phyloP scores from a whole-genome alignment of 2,113 vertebrate genomes.

The Pterophyllum scalare region DNA sequence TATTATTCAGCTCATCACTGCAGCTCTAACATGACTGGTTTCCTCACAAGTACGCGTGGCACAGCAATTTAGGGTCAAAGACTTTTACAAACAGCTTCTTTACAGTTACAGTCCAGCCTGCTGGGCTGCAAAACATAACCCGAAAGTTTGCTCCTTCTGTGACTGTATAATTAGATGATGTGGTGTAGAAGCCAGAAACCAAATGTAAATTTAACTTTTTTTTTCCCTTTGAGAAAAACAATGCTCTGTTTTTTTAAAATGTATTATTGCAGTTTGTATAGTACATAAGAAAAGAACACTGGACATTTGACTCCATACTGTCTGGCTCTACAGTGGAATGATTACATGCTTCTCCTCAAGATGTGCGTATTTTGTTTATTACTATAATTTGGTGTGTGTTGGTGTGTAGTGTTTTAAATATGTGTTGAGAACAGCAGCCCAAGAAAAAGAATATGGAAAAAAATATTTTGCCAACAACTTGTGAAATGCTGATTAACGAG shows the following conservation, averaged over 20 bases:
- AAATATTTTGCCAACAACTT: neutral
- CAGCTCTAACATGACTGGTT: neutral
- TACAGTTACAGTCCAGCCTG: neutral
- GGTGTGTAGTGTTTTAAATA: conserved; percentile 20
- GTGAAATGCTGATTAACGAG: neutral
- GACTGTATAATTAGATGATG: conserved; percentile 4
- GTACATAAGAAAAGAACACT: conserved; percentile 8
- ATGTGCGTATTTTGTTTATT: conserved; percentile 54
- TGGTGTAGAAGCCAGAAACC: conserved; percentile 39
- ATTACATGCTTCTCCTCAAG: conserved; percentile 61
- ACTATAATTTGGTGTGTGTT: conserved; percentile 65
- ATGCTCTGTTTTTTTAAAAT: conserved; percentile 29
- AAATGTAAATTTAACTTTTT: conserved; percentile 53
- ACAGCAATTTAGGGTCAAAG: conserved; percentile 3
- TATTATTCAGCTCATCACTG: neutral
- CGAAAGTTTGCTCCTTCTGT: neutral
- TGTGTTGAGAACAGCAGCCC: neutral
- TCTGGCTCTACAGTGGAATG: conserved; percentile 52
- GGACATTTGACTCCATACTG: conserved; percentile 52
- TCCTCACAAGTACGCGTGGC: neutral
- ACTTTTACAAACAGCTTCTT: neutral
- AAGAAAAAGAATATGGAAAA: neutral
- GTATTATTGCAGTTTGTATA: conserved; percentile 27
- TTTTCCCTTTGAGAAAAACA: conserved; percentile 51
- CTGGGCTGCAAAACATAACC: conserved; percentile 34